phyloP scores from a whole-genome alignment of 2,113 vertebrate genomes.

The Leptobrachium ailaonicum region DNA sequence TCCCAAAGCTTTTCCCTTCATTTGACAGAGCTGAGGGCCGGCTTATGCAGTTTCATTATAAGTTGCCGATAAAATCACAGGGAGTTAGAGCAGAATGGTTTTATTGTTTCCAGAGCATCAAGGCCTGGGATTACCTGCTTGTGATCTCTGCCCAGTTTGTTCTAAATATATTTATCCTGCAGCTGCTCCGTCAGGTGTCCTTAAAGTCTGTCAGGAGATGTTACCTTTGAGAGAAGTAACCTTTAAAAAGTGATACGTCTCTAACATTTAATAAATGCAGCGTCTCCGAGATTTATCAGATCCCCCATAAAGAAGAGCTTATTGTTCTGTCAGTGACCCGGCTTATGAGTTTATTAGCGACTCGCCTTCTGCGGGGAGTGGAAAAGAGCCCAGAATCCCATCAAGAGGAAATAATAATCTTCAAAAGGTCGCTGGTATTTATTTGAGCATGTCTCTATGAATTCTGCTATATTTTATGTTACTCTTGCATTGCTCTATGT shows the following conservation, averaged over 20 bases:
- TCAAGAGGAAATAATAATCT: slow-evolving; percentile 36
- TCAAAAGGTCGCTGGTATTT: slow-evolving; percentile 28
- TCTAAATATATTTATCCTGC: not conserved
- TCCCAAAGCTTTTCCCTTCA: not conserved
- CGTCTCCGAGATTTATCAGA: slow-evolving; percentile 45
- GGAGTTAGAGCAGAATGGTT: slow-evolving; percentile 20
- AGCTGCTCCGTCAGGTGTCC: slow-evolving; percentile 38
- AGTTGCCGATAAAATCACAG: slow-evolving; percentile 26
- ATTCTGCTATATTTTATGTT: not conserved
- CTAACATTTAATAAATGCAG: slow-evolving; percentile 38
- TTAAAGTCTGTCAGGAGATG: slow-evolving; percentile 26
- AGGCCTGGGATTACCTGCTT: not conserved
- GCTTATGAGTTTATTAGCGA: slow-evolving; percentile 37
- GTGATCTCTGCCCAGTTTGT: not conserved
- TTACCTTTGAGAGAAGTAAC: slow-evolving; percentile 41
- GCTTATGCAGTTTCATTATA: slow-evolving; percentile 28
- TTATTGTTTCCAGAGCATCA: slow-evolving; percentile 14
- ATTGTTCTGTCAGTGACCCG: slow-evolving; percentile 42
- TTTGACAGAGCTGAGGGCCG: not conserved
- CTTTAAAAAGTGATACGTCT: slow-evolving; percentile 35
- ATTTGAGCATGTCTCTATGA: not conserved
- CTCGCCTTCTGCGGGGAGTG: slow-evolving; percentile 9
- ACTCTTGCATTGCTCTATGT: no score
- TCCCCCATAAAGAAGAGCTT: slow-evolving; percentile 29
- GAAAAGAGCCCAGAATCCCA: slow-evolving; percentile 11